Conservation (phyloP, 2,113 vertebrate genomes). For the Parus major region DNA sequence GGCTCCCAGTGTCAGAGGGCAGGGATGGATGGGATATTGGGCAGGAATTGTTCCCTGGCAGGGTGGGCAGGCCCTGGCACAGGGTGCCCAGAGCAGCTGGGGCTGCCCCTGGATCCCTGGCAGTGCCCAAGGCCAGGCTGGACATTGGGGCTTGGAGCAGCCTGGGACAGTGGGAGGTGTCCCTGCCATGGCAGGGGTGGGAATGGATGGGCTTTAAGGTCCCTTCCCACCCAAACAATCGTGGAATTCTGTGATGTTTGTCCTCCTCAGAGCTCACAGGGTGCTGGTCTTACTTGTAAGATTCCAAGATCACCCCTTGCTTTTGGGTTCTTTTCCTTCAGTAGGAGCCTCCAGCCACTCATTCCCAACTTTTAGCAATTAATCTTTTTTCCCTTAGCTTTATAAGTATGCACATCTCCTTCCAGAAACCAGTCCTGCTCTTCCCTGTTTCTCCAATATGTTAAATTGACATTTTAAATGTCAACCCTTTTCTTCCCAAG, state of each 20-base stretch:
- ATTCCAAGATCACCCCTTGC: background rate
- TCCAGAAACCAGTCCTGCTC: background rate
- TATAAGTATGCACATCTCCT: background rate
- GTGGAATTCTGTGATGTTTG: background rate
- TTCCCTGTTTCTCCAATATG: background rate
- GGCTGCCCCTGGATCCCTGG: background rate
- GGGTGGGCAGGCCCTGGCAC: background rate
- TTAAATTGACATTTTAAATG: background rate
- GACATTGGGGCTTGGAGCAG: background rate
- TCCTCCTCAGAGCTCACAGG: background rate
- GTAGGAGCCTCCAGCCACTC: background rate
- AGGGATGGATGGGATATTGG: background rate
- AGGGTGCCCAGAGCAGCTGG: background rate
- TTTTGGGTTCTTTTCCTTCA: background rate
- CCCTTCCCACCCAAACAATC: no score
- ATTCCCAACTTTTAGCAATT: background rate
- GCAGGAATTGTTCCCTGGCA: background rate
- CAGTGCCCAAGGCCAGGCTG: background rate
- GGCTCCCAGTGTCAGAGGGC: background rate
- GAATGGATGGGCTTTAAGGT: accelerated
- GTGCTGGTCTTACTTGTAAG: accelerated
- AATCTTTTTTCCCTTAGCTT: background rate
- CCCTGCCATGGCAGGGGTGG: background rate
- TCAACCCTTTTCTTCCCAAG: background rate
- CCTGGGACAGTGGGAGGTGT: background rate